Evolutionary conservation across 1,140 invertebrate species (phyloP).

Genomic region (Ptiloglossa arizonensis): DNA sequence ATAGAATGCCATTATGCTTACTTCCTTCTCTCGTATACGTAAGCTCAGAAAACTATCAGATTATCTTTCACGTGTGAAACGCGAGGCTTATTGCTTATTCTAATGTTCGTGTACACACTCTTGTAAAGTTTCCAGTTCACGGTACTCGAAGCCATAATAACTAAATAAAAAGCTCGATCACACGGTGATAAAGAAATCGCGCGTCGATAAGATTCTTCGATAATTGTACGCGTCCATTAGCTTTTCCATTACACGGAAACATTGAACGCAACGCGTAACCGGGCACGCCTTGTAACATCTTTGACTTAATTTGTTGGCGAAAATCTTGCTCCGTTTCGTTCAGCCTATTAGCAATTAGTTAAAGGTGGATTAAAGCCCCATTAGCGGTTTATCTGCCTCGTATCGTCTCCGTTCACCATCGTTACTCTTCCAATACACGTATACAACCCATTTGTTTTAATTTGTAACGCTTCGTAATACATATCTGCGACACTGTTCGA

Average conservation of each 20-base stretch:
- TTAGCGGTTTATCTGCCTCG: constrained; percentile 64
- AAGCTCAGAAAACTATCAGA: neutral
- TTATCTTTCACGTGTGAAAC: constrained; percentile 26
- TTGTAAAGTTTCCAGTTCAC: neutral
- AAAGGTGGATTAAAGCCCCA: constrained; percentile 66
- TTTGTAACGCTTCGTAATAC: neutral
- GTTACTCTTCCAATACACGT: constrained; percentile 6
- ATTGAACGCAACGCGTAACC: constrained; percentile 11
- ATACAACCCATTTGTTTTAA: neutral
- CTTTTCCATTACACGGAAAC: constrained; percentile 38
- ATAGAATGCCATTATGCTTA: neutral
- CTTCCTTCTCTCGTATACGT: neutral
- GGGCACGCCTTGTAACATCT: constrained; percentile 13
- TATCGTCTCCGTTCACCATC: constrained; percentile 24
- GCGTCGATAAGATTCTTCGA: constrained; percentile 42
- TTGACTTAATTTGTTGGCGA: constrained; percentile 50
- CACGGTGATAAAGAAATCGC: neutral
- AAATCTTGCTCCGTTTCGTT: constrained; percentile 7
- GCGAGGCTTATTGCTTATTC: neutral
- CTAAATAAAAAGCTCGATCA: constrained; percentile 18
- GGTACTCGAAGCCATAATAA: neutral
- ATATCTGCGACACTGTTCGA: no score
- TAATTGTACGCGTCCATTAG: constrained; percentile 40
- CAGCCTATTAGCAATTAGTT: constrained; percentile 66
- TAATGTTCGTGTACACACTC: neutral